These are phyloP conservation scores for Mythimna vitellina DNA, from an alignment of 2,888 invertebrate genomes.

Conservation along the genomic window DNA sequence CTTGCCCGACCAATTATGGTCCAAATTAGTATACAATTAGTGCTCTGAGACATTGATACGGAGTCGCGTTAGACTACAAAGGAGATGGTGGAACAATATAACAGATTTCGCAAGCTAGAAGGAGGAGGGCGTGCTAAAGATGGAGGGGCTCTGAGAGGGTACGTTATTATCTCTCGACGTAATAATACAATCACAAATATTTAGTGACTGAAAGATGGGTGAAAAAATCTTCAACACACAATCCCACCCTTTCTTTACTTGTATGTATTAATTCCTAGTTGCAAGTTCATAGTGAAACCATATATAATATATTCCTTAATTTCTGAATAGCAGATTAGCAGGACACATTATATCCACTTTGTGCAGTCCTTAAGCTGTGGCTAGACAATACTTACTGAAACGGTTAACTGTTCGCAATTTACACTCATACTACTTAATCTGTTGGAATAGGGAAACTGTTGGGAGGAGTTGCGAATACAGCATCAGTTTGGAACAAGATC, in stretches of 20 bases:
- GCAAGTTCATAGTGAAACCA: neutral
- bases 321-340: neutral
- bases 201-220: no score
- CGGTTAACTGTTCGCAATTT: constrained; percentile 13
- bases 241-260: no score
- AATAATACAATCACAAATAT: no score
- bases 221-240: neutral
- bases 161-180: no score
- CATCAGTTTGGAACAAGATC: constrained; percentile 12
- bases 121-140: no score
- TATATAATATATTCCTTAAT: neutral
- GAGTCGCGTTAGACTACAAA: no score
- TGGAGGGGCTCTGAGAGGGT: no score
- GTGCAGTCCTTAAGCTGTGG: constrained; percentile 8
- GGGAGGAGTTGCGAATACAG: constrained; percentile 14
- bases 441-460: neutral
- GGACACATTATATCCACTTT: neutral
- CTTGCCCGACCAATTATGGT: no score
- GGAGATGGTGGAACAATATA: no score
- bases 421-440: constrained; percentile 27
- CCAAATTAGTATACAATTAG: no score
- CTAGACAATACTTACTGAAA: constrained; percentile 9
- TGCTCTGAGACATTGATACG: no score
- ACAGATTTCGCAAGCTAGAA: no score
- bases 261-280: neutral